Conservation (phyloP, 1,140 invertebrate species). For the Drosophila rufa region DNA sequence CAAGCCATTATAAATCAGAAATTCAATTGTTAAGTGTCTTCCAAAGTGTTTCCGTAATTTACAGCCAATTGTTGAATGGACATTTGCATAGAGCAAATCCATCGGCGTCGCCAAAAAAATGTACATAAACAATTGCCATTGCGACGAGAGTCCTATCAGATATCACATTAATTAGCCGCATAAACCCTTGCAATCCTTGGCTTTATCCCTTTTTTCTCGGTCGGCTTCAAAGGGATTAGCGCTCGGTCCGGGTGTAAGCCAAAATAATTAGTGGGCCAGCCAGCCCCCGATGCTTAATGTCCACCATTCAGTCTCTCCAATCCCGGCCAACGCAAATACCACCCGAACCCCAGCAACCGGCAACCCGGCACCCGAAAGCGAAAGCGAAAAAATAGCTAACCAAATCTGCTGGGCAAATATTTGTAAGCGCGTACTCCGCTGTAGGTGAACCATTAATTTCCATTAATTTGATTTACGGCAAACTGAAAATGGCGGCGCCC, state of each 20-base stretch:
- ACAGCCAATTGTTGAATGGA: constrained; percentile 46
- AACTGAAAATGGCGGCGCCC: constrained; percentile 49
- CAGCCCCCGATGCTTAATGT: constrained; percentile 29
- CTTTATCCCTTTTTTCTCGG: constrained; percentile 35
- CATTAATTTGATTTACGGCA: constrained; percentile 80
- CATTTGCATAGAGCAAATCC: constrained; percentile 29
- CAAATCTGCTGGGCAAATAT: constrained; percentile 47
- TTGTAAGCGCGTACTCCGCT: constrained; percentile 55
- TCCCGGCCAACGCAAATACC: constrained; percentile 19
- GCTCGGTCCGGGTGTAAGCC: constrained; percentile 49
- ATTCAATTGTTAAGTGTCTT: constrained; percentile 24
- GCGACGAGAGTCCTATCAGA: constrained; percentile 48
- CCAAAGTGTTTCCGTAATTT: constrained; percentile 32
- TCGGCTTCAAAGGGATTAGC: constrained; percentile 60
- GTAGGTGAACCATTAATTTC: constrained; percentile 74
- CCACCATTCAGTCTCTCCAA: constrained; percentile 40
- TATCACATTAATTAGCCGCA: constrained; percentile 63
- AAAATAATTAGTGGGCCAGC: constrained; percentile 72
- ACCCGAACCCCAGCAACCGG: neutral
- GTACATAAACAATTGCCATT: constrained; percentile 46
- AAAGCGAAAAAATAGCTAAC: constrained; percentile 16
- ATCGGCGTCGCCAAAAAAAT: constrained; percentile 18
- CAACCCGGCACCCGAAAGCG: neutral
- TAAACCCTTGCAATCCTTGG: constrained; percentile 50
- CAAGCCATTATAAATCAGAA: constrained; percentile 24